Base-by-base conservation (phyloP, 1,140 invertebrate genomes). In the Zaprionus kolodkinae region DNA sequence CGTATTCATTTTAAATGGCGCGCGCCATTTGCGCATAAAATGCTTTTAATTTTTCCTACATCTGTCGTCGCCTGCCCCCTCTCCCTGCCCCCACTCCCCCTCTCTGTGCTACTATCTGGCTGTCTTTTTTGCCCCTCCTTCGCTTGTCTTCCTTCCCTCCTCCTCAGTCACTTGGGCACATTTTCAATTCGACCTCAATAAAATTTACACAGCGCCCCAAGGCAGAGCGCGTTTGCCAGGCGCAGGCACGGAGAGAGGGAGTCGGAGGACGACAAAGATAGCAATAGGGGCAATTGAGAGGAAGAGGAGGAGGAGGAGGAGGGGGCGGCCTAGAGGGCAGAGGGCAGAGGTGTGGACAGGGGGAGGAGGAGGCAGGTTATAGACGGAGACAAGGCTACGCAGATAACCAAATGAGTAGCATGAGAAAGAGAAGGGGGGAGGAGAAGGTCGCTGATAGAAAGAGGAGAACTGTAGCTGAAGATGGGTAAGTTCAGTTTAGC, bases 181-280 rank as follows among this genome's bases (percentile, higher is more conserved):
- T 89, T 89, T 88, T 89, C 85, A 89, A 89, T 88, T 88, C 85
- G 81, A 89, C 85, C 85, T 88, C 81, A 84, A 88, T 89, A 88
- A 89, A 89, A 88, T 89, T 81, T 89, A 81, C 69, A 80, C 78
- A 74, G 57, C 67, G 59, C 35, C 48, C 55, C 60, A 75, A 54
- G 48, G 65, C 38, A 52, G n/a, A 52, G n/a, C 40, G n/a, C 40
- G 40, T 43, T 43, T 13, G 5, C 40, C n/a, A n/a, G n/a, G n/a
- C n/a, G n/a, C n/a, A n/a, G n/a, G n/a, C n/a, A n/a, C n/a, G n/a
- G n/a, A n/a, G n/a, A 43, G 21, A 21, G 21, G 2, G 21, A 21
- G 21, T 21, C 21, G 21, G 2, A 7, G 6, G 61, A 67, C 45
- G 48, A 13, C 12, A 55, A 36, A 63, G 36, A 56, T 40, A 45